Percentiles rank a stretch among this genome's conserved stretches.
Evolutionary conservation across 2,113 vertebrate genomes (phyloP).

Genomic region (Oreocharis arfaki): DNA sequence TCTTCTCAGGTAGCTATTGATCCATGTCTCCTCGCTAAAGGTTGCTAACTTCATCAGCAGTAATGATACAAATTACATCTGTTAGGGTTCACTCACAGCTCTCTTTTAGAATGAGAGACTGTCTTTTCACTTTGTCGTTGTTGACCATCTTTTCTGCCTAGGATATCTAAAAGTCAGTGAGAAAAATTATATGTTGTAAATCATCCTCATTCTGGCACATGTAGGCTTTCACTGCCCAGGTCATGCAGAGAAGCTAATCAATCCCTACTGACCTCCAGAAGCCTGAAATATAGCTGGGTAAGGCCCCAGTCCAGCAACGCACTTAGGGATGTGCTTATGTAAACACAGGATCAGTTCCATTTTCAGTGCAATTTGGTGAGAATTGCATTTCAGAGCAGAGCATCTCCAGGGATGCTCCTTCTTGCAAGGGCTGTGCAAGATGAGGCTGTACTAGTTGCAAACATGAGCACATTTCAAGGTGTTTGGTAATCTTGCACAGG

Average conservation of each 20-base stretch:
- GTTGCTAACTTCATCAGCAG: slow-evolving; percentile 45
- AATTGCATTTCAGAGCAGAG: background rate
- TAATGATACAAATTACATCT: slow-evolving; percentile 23
- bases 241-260: background rate
- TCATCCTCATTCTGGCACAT: background rate
- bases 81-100: background rate
- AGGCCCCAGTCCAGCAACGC: background rate
- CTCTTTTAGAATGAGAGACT: background rate
- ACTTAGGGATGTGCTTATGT: slow-evolving; percentile 17
- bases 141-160: background rate
- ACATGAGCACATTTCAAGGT: background rate
- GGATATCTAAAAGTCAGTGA: background rate
- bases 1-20: slow-evolving; percentile 39
- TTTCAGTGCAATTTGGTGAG: background rate
- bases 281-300: background rate
- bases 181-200: background rate
- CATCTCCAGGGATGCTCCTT: background rate
- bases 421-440: background rate
- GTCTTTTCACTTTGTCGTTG: background rate
- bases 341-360: background rate
- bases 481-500: background rate
- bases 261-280: background rate
- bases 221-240: background rate
- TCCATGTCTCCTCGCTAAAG: slow-evolving; percentile 55
- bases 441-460: background rate